Base-by-base conservation (phyloP, 2,113 vertebrate genomes). In the Mustela nigripes region DNA sequence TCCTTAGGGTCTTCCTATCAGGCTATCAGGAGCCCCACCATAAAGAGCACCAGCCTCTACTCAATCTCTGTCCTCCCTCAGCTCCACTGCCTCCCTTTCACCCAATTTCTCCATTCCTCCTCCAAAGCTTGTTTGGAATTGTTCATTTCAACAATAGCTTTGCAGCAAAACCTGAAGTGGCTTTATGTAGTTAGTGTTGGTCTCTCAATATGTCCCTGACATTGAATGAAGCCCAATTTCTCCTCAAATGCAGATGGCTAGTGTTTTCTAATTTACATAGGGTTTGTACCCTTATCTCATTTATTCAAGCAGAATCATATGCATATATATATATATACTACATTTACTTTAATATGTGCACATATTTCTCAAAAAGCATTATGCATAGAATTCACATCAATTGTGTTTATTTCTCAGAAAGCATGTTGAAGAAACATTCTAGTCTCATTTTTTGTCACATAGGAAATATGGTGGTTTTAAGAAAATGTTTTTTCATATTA, bases 371-470 rank as follows among this genome's bases (percentile, higher is more conserved):
- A 28, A 91, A 93, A 45, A 84, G 28, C 15, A 86, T 22, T 48
- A 62, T 42, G 53, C 69, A 65, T 5, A 67, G 21, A 82, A 89
- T 91, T 82, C 60, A 42, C 36, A 91, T 91, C n/a, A 76, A 8
- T 78, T 87, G 3, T 80, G 60, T 71, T 88, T 79, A 89, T 58
- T 97, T 91, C 56, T 90, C 11, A 11, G 15, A 94, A 97, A 92
- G 22, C 22, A 94, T 50, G 60, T 15, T 18, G 42, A 88, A 21
- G 36, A 11, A 73, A 94, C 10, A 96, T 10, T 92, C 48, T n/a
- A 67, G 50, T 50, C 82, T 94, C 45, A 8, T 78, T 89, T 89
- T 31, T 45, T 67, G 24, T 94, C 78, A 94, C 83, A 80, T 81
- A 94, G 11, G 14, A 96, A 96, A 76, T 39, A 15, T 26, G 26